phyloP scores from a whole-genome alignment of 2,888 invertebrate genomes.

The Lycaena phlaeas region DNA sequence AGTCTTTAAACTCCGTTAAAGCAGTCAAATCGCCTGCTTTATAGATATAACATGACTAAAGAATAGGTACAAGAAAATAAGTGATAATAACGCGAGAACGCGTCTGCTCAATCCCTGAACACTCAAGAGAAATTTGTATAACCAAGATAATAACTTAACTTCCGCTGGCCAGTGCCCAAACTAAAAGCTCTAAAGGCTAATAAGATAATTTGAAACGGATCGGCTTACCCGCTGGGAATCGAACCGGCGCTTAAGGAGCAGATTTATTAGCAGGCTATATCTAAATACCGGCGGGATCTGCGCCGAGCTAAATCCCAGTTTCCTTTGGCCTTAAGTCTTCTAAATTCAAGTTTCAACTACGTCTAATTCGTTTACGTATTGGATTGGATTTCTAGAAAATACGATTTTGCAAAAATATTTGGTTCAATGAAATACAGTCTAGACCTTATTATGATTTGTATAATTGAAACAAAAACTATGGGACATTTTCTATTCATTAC shows the following conservation, averaged over 20 bases:
- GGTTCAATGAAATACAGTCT: too few relatives aligned
- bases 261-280: conserved; percentile 66
- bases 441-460: too few relatives aligned
- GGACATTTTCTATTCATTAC: too few relatives aligned
- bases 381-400: not conserved
- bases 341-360: conserved; percentile 32
- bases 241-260: conserved; percentile 54
- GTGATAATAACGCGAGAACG: too few relatives aligned
- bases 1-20: too few relatives aligned
- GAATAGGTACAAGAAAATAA: too few relatives aligned
- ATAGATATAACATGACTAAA: too few relatives aligned
- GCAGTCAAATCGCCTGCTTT: too few relatives aligned
- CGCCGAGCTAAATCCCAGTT: conserved; percentile 63
- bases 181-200: conserved; percentile 19
- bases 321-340: conserved; percentile 52
- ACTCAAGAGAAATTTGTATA: not conserved
- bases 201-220: conserved; percentile 49
- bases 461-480: too few relatives aligned
- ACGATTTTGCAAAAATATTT: too few relatives aligned
- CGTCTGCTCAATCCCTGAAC: too few relatives aligned
- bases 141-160: too few relatives aligned
- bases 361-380: not conserved
- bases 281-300: conserved; percentile 39
- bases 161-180: conserved; percentile 40
- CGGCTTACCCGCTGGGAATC: conserved; percentile 49